Base-by-base conservation (phyloP, 2,797 vertebrate species). In the Myripristis jacobus region DNA sequence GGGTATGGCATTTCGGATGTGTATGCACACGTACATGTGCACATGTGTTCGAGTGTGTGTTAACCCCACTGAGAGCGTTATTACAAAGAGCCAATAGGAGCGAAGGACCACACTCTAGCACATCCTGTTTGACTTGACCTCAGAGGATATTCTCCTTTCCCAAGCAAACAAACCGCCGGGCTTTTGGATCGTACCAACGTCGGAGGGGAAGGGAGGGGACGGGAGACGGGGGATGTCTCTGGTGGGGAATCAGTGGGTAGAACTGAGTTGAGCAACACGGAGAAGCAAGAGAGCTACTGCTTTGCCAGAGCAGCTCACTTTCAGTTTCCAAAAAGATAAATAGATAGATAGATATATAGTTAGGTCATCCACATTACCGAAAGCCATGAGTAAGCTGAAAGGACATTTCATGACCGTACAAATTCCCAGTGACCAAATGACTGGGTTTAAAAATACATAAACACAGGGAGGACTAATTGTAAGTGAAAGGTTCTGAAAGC, bases 41-140 rank as follows among this genome's bases (percentile, higher is more conserved):
- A 46, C 34, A 47, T 60, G 66, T 41, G 68, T 31, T 27, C 53
- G 48, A 34, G 36, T 24, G 75, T 77, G 63, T 60, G 68, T 85
- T 64, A 52, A 66, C 74, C 87, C 88, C 82, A 83, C 79, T 65
- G 79, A 67, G 80, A 85, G 85, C 75, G 80, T 88, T 88, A 85
- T 89, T 89, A 70, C 88, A 90, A 84, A 81, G 86, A 86, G 66
- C 87, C 89, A 85, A 89, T 92, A 71, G 88, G 88, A 90, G 83
- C 53, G 55, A 82, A 87, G 85, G 82, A 90, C 89, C 85, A 81
- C 82, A 89, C 91, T 89, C 86, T 84, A 87, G 85, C 89, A 89
- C 87, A 91, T 93, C 92, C 91, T 93, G 92, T 92, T 93, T 90
- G 91, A 93, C 84, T 89, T 93, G 89, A 92, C 91, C 92, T 91